Evolutionary conservation across 2,797 vertebrate genomes (phyloP).

Genomic region (Antrozous pallidus): DNA sequence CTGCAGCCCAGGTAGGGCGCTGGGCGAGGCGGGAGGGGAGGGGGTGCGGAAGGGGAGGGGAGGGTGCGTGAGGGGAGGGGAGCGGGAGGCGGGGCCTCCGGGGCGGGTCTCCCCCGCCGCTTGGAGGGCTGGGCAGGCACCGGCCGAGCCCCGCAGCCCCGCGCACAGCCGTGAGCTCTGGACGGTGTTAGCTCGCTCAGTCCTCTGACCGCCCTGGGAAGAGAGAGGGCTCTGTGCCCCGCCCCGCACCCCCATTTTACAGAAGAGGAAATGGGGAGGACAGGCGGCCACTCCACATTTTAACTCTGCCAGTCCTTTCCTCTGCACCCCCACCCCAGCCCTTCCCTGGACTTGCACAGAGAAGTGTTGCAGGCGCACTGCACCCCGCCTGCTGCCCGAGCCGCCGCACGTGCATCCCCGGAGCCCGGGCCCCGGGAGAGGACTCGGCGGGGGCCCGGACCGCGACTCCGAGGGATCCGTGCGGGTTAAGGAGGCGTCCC

Average conservation of each 20-base stretch:
- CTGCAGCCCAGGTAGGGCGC: slow-evolving; percentile 73
- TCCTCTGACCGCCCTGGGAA: background rate
- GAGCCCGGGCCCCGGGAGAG: background rate
- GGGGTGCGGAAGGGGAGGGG: background rate
- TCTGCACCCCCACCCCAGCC: no score
- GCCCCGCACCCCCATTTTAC: background rate
- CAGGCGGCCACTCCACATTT: background rate
- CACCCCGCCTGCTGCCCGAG: background rate
- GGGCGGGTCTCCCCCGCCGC: background rate
- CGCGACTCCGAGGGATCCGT: background rate
- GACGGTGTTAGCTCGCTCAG: background rate
- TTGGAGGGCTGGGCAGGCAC: rapidly evolving
- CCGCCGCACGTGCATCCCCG: background rate
- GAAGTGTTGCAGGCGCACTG: background rate
- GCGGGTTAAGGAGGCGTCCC: background rate
- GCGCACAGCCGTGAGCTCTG: background rate
- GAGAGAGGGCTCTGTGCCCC: no score
- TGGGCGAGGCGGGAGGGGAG: no score
- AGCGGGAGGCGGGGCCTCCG: rapidly evolving
- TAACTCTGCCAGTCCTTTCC: no score
- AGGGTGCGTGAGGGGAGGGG: rapidly evolving
- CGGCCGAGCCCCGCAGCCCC: rapidly evolving
- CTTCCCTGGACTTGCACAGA: no score
- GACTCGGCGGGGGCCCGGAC: background rate
- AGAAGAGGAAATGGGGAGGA: background rate